Conservation (phyloP, 1,140 invertebrate genomes). For the Drosophila arawakana region DNA sequence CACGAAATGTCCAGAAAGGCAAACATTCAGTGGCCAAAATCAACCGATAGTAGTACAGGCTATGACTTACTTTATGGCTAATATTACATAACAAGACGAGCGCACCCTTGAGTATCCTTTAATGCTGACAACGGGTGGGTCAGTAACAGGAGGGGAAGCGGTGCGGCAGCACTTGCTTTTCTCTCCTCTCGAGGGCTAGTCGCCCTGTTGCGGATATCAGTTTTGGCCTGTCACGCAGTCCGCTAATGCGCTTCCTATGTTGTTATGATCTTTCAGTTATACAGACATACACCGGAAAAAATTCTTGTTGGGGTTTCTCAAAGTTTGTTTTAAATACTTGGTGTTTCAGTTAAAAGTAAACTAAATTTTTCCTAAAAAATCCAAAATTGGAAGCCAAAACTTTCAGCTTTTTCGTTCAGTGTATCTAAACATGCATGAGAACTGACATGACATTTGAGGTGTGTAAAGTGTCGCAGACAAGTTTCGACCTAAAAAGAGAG, state of each 20-base stretch:
- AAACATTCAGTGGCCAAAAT: constrained; percentile 54
- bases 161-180: background rate
- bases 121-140: constrained; percentile 26
- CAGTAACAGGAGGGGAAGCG: background rate
- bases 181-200: constrained; percentile 27
- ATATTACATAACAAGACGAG: constrained; percentile 72
- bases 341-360: too few relatives aligned
- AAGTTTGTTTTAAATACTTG: too few relatives aligned
- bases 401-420: too few relatives aligned
- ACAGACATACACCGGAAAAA: too few relatives aligned
- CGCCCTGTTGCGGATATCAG: constrained; percentile 13
- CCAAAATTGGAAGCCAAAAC: too few relatives aligned
- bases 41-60: constrained; percentile 28
- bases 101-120: constrained; percentile 74
- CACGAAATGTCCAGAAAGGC: constrained; percentile 65
- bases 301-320: too few relatives aligned
- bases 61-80: constrained; percentile 56
- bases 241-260: constrained; percentile 80
- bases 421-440: constrained; percentile 46
- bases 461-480: constrained; percentile 65
- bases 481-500: constrained; percentile 7
- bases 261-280: constrained; percentile 44
- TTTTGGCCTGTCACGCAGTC: constrained; percentile 56
- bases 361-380: too few relatives aligned
- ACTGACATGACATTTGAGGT: constrained; percentile 82